Evolutionary conservation across 1,140 invertebrate genomes (phyloP), one percentile per base, ranked within the genome.

Genomic region (Epicauta chinensis): DNA sequence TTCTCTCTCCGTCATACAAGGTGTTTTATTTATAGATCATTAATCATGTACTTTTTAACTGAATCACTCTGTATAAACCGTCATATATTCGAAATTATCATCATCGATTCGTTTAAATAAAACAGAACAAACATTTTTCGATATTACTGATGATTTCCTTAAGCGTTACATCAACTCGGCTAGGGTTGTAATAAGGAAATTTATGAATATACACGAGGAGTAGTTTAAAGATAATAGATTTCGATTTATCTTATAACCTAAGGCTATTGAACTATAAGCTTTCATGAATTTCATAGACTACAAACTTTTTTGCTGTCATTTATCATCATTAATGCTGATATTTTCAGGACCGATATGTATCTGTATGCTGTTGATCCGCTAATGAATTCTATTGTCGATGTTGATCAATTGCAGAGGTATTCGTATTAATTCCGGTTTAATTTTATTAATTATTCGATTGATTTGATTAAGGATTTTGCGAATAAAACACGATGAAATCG

Each of bases 361-460:
- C 74, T 91, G 30, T 91, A 92, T 63, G 89, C 85, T 1, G 84
- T 91, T 5, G 87, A 91, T 71, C 85, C 83, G 2, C 70, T 82
- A 44, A 81, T 86, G 1, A 91, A 92, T 64, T 76, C 84, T 1
- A 82, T 92, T 49, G 77, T 91, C 39, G 86, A 91, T 64, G 88
- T 85, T 76, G 84, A 87, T 40, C 78, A 80, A 1, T 62, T 91
- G 15, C 79, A 88, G 68, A 81, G 78, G 86, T 89, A 75, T 80
- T 76, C 68, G 23, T 15, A 17, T 16, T 34, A 15, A 11, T n/a
- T 35, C 10, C n/a, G 32, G 11, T 34, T 11, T 34, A n/a, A 34
- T 40, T 39, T 14, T 15, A 38, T 5, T 5, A 36, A 17, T 40
- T 30, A 39, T 39, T 12, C 4, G n/a, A 37, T 37, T 11, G 4